Percentiles rank a stretch among this genome's conserved stretches.
phyloP scores from a whole-genome alignment of 2,888 invertebrate species.

The Dicycla oo region DNA sequence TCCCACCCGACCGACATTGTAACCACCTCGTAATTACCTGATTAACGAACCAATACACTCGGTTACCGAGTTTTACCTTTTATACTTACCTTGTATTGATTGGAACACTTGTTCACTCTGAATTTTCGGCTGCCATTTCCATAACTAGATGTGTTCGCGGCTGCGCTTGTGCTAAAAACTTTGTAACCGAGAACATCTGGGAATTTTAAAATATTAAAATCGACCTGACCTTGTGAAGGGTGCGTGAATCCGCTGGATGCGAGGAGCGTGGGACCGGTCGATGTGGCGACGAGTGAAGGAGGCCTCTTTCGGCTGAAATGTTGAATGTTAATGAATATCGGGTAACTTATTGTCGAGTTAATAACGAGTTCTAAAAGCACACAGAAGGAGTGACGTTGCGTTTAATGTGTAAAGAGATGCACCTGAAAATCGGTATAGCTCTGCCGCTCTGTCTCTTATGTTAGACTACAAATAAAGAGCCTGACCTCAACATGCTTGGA shows the following conservation, averaged over 20 bases:
- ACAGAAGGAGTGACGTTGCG: too few species aligned
- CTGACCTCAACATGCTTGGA: neutral
- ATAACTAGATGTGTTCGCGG: neutral
- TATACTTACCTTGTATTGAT: conserved; percentile 42
- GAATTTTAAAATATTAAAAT: too few species aligned
- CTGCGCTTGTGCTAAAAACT: neutral
- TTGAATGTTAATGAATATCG: too few species aligned
- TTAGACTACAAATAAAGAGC: neutral
- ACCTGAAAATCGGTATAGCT: neutral
- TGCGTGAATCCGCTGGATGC: too few species aligned
- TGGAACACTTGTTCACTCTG: conserved; percentile 7
- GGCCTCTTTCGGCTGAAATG: too few species aligned
- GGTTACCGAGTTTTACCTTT: conserved; percentile 37
- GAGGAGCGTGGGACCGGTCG: too few species aligned
- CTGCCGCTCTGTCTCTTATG: neutral
- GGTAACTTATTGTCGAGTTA: too few species aligned
- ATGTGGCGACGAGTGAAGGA: too few species aligned
- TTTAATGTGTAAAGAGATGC: neutral
- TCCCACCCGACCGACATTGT: conserved; percentile 61
- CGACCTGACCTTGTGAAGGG: too few species aligned
- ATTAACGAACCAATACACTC: conserved; percentile 67
- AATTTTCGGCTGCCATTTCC: conserved; percentile 31
- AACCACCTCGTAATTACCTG: conserved; percentile 71
- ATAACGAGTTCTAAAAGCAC: too few species aligned
- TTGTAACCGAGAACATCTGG: neutral